Evolutionary conservation across 2,888 invertebrate genomes (phyloP).

Genomic region (Platycheirus albimanus): DNA sequence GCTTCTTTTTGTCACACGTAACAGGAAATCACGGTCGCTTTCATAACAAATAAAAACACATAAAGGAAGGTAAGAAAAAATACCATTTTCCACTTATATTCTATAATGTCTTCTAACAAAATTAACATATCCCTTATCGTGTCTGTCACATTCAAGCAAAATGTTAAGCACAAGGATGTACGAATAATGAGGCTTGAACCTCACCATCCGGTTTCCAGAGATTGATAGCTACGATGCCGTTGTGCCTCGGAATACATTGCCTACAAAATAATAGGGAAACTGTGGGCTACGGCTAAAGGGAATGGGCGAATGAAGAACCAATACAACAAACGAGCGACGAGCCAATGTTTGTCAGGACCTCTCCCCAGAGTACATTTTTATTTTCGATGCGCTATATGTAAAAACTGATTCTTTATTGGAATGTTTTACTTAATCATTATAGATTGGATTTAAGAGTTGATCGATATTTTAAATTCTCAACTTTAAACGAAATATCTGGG

Average conservation of each 20-base stretch:
- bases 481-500: too few relatives aligned
- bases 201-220: slow-evolving; percentile 23
- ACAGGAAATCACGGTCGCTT: slow-evolving; percentile 2
- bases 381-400: too few relatives aligned
- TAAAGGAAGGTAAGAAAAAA: slow-evolving; percentile 9
- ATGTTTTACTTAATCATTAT: too few relatives aligned
- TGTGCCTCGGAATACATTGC: slow-evolving; percentile 49
- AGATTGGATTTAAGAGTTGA: too few relatives aligned
- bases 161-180: slow-evolving; percentile 53
- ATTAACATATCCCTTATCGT: slow-evolving; percentile 56
- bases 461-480: too few relatives aligned
- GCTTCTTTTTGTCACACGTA: slow-evolving; percentile 5
- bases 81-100: slow-evolving; percentile 23
- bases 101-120: slow-evolving; percentile 32
- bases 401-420: too few relatives aligned
- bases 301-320: not conserved
- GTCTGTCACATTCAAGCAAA: slow-evolving; percentile 46
- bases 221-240: slow-evolving; percentile 48
- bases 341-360: not conserved
- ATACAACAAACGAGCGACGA: not conserved
- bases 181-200: slow-evolving; percentile 46
- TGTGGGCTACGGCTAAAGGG: not conserved
- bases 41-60: slow-evolving; percentile 5
- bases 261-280: slow-evolving; percentile 4
- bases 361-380: not conserved